Evolutionary conservation across 2,113 vertebrate genomes (phyloP).

Genomic region (Anser cygnoides): DNA sequence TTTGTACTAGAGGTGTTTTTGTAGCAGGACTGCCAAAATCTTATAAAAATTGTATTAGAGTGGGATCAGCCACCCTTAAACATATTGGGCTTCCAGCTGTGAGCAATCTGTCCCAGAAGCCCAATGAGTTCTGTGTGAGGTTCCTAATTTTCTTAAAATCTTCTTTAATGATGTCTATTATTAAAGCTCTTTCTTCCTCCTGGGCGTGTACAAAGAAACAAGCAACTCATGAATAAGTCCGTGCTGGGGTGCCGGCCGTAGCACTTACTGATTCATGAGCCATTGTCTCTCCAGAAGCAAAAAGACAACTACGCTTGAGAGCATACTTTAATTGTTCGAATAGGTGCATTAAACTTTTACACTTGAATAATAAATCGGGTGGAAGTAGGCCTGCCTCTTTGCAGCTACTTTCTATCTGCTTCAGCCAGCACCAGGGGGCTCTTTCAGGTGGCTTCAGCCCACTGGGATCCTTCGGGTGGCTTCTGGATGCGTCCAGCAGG

Average conservation of each 20-base stretch:
- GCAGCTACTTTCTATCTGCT: not conserved
- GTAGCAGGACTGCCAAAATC: not conserved
- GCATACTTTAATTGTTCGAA: conserved; percentile 18
- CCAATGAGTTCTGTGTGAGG: not conserved
- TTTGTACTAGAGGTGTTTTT: not conserved
- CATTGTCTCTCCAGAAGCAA: not conserved
- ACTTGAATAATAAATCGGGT: not conserved
- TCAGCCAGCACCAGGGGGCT: not conserved
- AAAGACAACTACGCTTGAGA: not conserved
- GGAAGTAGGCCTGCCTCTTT: not conserved
- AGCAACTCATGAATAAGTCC: not conserved
- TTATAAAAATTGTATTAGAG: conserved; percentile 25
- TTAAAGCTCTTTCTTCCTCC: not conserved
- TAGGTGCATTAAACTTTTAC: conserved; percentile 7
- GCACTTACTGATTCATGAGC: not conserved
- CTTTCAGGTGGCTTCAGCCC: not conserved
- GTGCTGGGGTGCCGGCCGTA: not conserved
- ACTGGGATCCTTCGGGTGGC: not conserved
- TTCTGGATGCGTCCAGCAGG: not conserved
- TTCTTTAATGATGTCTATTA: not conserved
- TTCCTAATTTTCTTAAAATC: conserved; percentile 3
- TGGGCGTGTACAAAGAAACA: not conserved
- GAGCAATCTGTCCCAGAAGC: not conserved
- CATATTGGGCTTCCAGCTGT: not conserved
- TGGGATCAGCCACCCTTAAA: conserved; percentile 15